Percentiles rank a stretch among this genome's conserved stretches.
Evolutionary conservation across 2,888 invertebrate species (phyloP).

Genomic region (Drosophila longiperda): DNA sequence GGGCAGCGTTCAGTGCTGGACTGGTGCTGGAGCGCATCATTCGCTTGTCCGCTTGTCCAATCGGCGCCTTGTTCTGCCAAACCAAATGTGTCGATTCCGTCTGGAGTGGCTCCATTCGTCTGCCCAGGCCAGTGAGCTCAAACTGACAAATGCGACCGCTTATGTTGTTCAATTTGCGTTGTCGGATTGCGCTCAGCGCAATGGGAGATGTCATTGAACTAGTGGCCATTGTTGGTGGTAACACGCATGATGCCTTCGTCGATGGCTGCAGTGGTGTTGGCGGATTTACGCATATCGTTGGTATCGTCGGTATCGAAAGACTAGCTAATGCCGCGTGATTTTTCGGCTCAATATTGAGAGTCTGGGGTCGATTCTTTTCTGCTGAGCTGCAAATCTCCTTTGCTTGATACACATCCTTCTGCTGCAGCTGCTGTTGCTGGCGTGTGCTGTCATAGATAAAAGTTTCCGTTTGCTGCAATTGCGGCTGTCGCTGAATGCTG

Average conservation of each 20-base stretch:
- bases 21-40: conserved; percentile 79
- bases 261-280: conserved; percentile 70
- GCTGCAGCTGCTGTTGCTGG: conserved; percentile 10
- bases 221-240: neutral
- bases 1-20: conserved; percentile 61
- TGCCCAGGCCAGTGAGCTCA: conserved; percentile 29
- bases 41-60: conserved; percentile 31
- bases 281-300: conserved; percentile 81
- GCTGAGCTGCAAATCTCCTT: neutral
- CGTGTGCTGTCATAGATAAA: conserved; percentile 80
- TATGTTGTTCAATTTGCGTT: conserved; percentile 46
- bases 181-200: conserved; percentile 9
- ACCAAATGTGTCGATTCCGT: conserved; percentile 6
- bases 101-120: neutral
- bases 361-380: conserved; percentile 52
- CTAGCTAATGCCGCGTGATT: conserved; percentile 5
- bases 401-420: neutral
- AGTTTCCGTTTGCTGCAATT: conserved; percentile 79
- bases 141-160: conserved; percentile 51
- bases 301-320: conserved; percentile 43
- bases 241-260: conserved; percentile 9
- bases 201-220: neutral
- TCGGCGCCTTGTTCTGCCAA: conserved; percentile 29
- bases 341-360: conserved; percentile 32
- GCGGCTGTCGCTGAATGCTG: conserved; percentile 48